phyloP scores from a whole-genome alignment of 2,888 invertebrate genomes.

The Tinea trinotella region DNA sequence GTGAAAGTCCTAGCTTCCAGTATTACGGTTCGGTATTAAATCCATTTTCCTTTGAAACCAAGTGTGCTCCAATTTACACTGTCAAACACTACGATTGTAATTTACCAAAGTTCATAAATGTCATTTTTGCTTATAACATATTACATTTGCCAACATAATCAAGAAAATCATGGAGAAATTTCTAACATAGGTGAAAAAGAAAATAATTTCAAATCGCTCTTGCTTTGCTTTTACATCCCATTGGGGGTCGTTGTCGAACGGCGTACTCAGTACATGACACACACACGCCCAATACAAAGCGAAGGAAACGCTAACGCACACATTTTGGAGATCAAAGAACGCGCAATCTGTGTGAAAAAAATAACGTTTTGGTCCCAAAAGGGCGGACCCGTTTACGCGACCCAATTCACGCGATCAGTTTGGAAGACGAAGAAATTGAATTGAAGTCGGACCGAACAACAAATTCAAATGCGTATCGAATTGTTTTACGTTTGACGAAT shows the following conservation, averaged over 20 bases:
- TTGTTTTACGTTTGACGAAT: conserved; percentile 72
- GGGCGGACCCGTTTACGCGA: conserved; percentile 71
- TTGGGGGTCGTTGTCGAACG: conserved; percentile 54
- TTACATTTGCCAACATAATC: neutral
- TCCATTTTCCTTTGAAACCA: neutral
- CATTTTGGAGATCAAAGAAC: conserved; percentile 68
- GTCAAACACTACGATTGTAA: neutral
- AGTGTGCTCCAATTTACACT: neutral
- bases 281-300: conserved; percentile 57
- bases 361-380: conserved; percentile 69
- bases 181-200: conserved; percentile 24
- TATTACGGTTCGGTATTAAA: neutral
- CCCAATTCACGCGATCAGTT: conserved; percentile 69
- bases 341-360: conserved; percentile 71
- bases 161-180: neutral
- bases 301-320: conserved; percentile 68
- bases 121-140: neutral
- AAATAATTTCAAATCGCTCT: conserved; percentile 48
- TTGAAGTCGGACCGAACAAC: conserved; percentile 64
- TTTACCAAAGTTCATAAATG: neutral
- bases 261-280: conserved; percentile 44
- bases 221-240: conserved; percentile 58
- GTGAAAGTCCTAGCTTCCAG: neutral
- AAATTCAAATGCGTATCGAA: conserved; percentile 72
- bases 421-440: conserved; percentile 68